These are phyloP conservation scores for Ditylenchus dipsaci DNA, from an alignment of 1,140 invertebrate species.

Conservation along the genomic window DNA sequence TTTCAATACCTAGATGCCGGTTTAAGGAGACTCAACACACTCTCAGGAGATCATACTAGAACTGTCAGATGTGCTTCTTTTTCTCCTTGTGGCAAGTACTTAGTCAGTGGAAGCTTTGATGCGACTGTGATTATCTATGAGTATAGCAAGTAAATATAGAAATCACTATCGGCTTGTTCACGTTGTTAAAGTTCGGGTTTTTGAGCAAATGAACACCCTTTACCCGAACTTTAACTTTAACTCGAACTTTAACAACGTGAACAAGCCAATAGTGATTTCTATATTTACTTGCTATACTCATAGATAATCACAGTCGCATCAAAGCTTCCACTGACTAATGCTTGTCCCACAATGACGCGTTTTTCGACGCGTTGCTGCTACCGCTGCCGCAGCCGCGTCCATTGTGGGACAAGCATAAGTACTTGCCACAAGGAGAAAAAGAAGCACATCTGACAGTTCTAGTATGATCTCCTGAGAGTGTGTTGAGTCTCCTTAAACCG, in stretches of 20 bases:
- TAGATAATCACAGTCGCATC: conserved; percentile 76
- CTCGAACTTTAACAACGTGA: background rate
- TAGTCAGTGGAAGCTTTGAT: conserved; percentile 95
- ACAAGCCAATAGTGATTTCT: background rate
- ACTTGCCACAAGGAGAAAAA: conserved; percentile 90
- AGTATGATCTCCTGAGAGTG: conserved; percentile 79
- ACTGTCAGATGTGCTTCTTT: conserved; percentile 85
- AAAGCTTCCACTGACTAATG: conserved; percentile 90
- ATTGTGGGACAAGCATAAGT: too few relatives aligned
- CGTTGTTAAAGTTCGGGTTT: too few relatives aligned
- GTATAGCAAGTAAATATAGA: conserved; percentile 32
- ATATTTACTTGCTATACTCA: conserved; percentile 50
- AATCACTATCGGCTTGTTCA: background rate
- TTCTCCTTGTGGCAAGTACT: conserved; percentile 85
- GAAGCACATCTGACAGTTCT: conserved; percentile 82
- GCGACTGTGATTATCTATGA: conserved; percentile 70
- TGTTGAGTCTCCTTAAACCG: background rate
- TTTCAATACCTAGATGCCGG: background rate
- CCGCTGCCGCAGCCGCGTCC: too few relatives aligned
- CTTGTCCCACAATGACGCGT: too few relatives aligned
- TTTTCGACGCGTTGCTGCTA: too few relatives aligned
- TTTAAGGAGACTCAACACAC: conserved; percentile 18
- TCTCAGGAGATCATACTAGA: conserved; percentile 83
- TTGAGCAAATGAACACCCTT: too few relatives aligned
- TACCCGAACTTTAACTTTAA: too few relatives aligned